phyloP scores from a whole-genome alignment of 2,113 vertebrate species.

The Syngnathus typhle region DNA sequence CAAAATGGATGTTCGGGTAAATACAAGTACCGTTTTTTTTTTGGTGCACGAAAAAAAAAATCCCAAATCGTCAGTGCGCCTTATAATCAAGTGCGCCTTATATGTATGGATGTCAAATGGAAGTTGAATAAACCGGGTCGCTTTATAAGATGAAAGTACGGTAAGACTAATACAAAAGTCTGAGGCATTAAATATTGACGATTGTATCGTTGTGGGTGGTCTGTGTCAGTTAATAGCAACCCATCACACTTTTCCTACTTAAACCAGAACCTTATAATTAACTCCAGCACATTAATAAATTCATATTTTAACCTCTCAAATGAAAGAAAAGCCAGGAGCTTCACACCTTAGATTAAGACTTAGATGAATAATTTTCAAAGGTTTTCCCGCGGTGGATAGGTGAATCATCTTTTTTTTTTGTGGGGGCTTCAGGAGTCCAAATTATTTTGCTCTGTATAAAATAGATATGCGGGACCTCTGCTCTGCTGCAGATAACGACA shows the following conservation, averaged over 20 bases:
- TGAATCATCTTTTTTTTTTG: background rate
- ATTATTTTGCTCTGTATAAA: conserved; percentile 23
- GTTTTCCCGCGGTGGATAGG: conserved; percentile 11
- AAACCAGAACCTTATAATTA: background rate
- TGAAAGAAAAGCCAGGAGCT: conserved; percentile 4
- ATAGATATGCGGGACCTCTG: conserved; percentile 12
- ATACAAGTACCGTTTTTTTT: too few relatives aligned
- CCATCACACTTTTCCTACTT: background rate
- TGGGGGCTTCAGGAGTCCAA: conserved; percentile 18
- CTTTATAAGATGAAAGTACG: too few relatives aligned
- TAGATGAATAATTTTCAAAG: conserved; percentile 25
- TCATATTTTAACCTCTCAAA: background rate
- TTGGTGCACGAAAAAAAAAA: too few relatives aligned
- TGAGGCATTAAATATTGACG: background rate
- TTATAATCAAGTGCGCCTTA: too few relatives aligned
- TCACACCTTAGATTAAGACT: conserved; percentile 5
- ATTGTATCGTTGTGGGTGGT: background rate
- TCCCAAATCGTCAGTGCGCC: too few relatives aligned
- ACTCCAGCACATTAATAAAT: background rate
- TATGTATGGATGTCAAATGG: too few relatives aligned
- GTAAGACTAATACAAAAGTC: conserved; percentile 1
- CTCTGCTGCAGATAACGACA: conserved; percentile 30
- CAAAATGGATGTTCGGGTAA: background rate
- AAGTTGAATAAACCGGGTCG: too few relatives aligned
- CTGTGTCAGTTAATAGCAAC: background rate